phyloP scores from a whole-genome alignment of 2,113 vertebrate species.

The Cervus canadensis region DNA sequence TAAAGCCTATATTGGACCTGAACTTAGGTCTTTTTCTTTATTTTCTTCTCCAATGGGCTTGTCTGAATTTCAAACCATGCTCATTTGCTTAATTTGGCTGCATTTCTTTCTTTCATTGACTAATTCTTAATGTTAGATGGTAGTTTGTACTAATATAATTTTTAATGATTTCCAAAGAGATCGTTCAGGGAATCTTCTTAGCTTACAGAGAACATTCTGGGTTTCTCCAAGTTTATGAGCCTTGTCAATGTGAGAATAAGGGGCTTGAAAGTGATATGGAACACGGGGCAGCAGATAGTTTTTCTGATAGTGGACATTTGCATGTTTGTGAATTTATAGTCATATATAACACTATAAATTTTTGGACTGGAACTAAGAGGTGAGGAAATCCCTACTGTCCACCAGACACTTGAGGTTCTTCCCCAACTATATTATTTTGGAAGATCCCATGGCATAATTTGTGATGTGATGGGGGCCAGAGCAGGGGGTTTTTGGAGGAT shows the following conservation, averaged over 20 bases:
- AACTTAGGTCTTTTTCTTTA: slow-evolving; percentile 21
- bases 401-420: neutral
- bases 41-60: slow-evolving; percentile 40
- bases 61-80: slow-evolving; percentile 41
- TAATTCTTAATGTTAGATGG: slow-evolving; percentile 46
- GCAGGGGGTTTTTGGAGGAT: neutral
- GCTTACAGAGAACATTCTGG: slow-evolving; percentile 24
- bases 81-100: slow-evolving; percentile 50
- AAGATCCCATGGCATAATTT: neutral
- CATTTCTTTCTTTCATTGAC: slow-evolving; percentile 43
- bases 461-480: neutral
- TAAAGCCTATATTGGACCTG: neutral
- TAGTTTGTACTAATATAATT: slow-evolving; percentile 42
- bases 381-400: neutral
- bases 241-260: slow-evolving; percentile 42
- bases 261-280: neutral
- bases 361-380: neutral
- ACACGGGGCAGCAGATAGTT: neutral
- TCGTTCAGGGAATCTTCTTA: neutral
- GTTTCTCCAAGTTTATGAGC: slow-evolving; percentile 39
- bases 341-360: neutral
- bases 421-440: neutral
- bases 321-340: neutral
- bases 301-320: neutral
- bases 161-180: slow-evolving; percentile 41